Evolutionary conservation across 2,888 invertebrate genomes (phyloP).

Genomic region (Lissonota sp.): DNA sequence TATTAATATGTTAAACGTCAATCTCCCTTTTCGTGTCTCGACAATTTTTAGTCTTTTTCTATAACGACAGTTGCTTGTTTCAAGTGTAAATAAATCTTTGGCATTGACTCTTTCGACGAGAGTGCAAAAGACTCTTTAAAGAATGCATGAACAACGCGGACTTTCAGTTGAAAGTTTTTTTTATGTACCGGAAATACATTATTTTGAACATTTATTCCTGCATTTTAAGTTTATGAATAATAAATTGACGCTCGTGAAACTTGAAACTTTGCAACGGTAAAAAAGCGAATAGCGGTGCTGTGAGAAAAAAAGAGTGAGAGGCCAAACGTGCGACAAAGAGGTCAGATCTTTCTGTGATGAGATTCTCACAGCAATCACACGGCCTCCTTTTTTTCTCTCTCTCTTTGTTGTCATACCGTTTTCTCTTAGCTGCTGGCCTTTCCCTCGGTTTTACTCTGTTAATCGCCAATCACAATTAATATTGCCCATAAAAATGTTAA

Average conservation of each 20-base stretch:
- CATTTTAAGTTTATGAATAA: not conserved
- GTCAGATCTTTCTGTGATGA: conserved; percentile 3
- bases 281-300: not conserved
- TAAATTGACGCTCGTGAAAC: not conserved
- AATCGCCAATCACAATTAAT: not conserved
- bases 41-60: no score
- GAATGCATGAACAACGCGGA: no score
- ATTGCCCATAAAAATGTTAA: no score
- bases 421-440: conserved; percentile 4
- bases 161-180: no score
- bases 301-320: not conserved
- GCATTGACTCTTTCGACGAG: no score
- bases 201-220: not conserved
- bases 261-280: conserved; percentile 14
- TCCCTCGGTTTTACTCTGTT: not conserved
- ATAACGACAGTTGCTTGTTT: no score
- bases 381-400: not conserved
- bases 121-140: no score
- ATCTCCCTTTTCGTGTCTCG: no score
- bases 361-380: conserved; percentile 1
- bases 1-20: no score
- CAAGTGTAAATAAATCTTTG: no score
- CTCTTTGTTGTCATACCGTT: conserved; percentile 12
- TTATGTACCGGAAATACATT: not conserved
- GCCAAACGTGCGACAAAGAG: not conserved